Evolutionary conservation across 2,888 invertebrate genomes (phyloP), one percentile per base, ranked within the genome.

Genomic region (Lottia gigantea): DNA sequence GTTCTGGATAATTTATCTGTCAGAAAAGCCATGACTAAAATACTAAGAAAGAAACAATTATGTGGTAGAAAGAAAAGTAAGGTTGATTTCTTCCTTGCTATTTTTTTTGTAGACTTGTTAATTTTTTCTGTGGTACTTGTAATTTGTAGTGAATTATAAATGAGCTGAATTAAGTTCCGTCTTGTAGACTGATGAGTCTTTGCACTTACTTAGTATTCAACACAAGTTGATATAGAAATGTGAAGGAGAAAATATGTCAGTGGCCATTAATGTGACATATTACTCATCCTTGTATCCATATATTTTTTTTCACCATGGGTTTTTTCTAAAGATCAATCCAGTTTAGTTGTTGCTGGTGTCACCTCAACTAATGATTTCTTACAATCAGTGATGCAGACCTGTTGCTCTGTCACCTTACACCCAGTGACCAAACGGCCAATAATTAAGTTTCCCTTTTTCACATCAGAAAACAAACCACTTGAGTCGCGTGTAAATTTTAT

Each of bases 231-330:
- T 23, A 55, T 23, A 55, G 19, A 55, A 40, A 55, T 12, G 19
- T 55, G 55, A 55, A 55, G 55, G 19, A 55, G 55, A 55, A 23
- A 55, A 55, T 19, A 55, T 55, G 55, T 55, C 55, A 19, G 55
- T 55, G 19, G 11, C 23, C 23, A 23, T 55, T 55, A 55, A 55
- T 23, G 55, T 55, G 55, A 55, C 19, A 23, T 55, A 55, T 55
- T 55, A 55, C 55, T 55, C 55, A 55, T 55, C 55, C 55, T 23
- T 55, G 15, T 19, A 55, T 55, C 12, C 23, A 23, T 55, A 55
- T 55, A 6, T 8, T 11, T 8, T 8, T 40, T 40, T 40, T 40
- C 6, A 31, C 55, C 19, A 19, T n/a, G 12, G 55, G 11, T 55
- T 55, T 55, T 14, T 55, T 55, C 14, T 19, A 12, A 12, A 23